A percentile compares a stretch with the other conserved stretches of the same genome.
Evolutionary conservation across 2,113 vertebrate genomes (phyloP).

Genomic region (Plecotus auritus): DNA sequence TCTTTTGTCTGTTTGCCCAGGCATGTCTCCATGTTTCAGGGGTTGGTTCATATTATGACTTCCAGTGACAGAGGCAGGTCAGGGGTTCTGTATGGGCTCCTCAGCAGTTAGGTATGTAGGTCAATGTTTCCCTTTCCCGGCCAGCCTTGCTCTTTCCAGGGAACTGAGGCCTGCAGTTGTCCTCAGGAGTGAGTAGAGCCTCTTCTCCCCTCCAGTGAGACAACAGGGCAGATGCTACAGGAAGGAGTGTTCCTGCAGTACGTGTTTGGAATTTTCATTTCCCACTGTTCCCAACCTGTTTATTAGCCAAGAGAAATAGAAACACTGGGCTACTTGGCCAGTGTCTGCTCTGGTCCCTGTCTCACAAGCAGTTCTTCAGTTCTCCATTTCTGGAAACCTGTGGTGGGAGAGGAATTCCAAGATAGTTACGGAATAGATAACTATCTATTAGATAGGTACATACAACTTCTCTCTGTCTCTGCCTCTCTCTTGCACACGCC

Average conservation of each 20-base stretch:
- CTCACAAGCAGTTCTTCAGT: not conserved
- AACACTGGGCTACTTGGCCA: not conserved
- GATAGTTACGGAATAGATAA: no score
- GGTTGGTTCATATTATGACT: not conserved
- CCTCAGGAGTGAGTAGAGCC: not conserved
- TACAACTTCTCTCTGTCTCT: not conserved
- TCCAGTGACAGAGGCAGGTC: not conserved
- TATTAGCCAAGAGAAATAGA: not conserved
- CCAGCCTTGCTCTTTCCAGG: not conserved
- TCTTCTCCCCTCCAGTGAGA: not conserved
- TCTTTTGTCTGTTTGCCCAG: not conserved
- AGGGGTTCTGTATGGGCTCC: not conserved
- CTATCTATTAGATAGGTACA: no score
- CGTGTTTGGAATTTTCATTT: not conserved
- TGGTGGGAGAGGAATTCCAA: not conserved
- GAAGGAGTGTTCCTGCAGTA: not conserved
- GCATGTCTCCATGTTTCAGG: not conserved
- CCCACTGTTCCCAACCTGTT: not conserved
- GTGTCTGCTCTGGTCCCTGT: not conserved
- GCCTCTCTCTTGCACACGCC: no score
- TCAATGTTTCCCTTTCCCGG: not conserved
- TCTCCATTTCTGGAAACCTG: not conserved
- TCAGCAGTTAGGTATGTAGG: not conserved
- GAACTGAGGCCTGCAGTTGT: not conserved
- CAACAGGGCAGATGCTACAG: no score